These are phyloP conservation scores for Cinara cedri DNA, from an alignment of 2,888 invertebrate genomes.

Conservation along the genomic window DNA sequence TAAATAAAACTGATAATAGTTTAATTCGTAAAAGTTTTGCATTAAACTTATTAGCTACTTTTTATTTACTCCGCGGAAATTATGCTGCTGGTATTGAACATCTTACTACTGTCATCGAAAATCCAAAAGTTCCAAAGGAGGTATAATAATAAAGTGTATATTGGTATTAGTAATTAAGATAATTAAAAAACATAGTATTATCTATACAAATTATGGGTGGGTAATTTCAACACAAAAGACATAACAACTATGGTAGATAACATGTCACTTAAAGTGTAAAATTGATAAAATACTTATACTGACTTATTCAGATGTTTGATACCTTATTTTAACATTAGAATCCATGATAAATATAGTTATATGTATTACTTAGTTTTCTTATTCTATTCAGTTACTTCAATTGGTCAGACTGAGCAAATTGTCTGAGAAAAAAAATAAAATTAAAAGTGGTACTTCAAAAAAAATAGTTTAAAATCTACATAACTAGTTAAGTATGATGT, in stretches of 20 bases:
- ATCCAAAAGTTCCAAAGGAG: conserved; percentile 43
- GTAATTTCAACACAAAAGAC: not conserved
- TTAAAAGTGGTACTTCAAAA: no score
- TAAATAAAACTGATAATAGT: conserved; percentile 52
- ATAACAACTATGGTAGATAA: no score
- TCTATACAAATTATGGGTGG: not conserved
- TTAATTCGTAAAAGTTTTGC: conserved; percentile 39
- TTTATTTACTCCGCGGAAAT: conserved; percentile 47
- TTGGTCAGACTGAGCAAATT: no score
- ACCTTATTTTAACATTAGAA: no score
- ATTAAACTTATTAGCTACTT: conserved; percentile 42
- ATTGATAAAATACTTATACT: not conserved
- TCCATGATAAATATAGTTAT: no score
- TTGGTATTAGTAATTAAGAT: not conserved
- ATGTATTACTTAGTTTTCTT: no score
- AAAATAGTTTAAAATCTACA: no score
- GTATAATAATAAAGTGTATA: conserved; percentile 8
- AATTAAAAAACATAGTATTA: not conserved
- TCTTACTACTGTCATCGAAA: conserved; percentile 41
- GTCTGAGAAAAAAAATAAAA: no score
- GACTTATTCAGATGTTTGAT: no score
- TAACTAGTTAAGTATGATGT: no score
- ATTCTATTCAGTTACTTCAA: no score
- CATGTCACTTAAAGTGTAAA: no score
- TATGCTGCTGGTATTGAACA: conserved; percentile 16